A percentile compares a stretch with the other conserved stretches of the same genome.
Conservation (phyloP, 2,113 vertebrate species). For the Pachycephala philippinensis region DNA sequence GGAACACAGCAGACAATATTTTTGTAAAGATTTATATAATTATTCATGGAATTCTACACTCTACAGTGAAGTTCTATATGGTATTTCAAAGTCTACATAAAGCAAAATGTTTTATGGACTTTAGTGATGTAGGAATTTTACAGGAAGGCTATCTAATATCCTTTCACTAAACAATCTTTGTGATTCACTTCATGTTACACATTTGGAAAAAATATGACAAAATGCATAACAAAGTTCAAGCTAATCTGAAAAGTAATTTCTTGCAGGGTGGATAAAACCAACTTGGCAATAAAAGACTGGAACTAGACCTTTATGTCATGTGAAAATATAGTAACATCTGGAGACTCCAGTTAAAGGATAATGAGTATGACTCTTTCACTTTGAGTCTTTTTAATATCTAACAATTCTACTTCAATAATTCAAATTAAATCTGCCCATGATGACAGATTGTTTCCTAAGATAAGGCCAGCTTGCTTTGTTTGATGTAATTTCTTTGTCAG, state of each 20-base stretch:
- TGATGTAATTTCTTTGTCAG: neutral
- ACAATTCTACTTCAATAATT: constrained; percentile 40
- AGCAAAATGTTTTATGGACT: neutral
- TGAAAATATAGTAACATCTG: constrained; percentile 20
- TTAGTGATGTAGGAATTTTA: neutral
- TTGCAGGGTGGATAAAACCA: neutral
- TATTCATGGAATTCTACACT: neutral
- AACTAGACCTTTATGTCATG: constrained; percentile 5
- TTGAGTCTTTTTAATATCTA: constrained; percentile 13
- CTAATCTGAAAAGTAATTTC: constrained; percentile 15
- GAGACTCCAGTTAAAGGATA: neutral
- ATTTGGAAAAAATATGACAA: neutral
- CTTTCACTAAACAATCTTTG: neutral
- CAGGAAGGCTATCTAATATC: neutral
- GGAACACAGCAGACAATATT: neutral
- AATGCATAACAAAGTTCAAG: neutral
- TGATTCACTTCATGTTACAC: neutral
- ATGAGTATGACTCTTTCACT: neutral
- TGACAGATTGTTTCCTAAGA: constrained; percentile 10
- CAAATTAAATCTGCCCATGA: constrained; percentile 16
- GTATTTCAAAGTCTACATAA: neutral
- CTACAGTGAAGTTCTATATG: neutral
- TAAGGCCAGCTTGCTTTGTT: constrained; percentile 7
- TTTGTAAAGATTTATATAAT: neutral
- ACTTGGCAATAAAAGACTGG: neutral